phyloP scores from a whole-genome alignment of 1,140 invertebrate genomes.

The Magallana gigas region DNA sequence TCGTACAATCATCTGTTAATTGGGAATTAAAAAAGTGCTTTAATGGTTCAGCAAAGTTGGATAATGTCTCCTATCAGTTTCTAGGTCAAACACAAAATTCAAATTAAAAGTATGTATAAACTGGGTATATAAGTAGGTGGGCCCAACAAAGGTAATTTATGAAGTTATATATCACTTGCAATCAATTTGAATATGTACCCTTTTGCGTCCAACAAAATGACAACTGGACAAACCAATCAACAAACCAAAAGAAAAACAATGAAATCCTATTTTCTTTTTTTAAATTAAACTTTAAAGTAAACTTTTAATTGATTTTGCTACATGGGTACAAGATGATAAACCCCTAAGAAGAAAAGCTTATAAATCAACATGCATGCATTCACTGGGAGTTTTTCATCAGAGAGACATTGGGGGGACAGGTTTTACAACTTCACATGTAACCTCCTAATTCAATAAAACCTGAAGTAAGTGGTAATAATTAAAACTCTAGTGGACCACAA shows the following conservation, averaged over 20 bases:
- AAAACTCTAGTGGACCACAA: constrained; percentile 12
- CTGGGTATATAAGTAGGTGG: constrained; percentile 5
- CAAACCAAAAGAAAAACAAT: not conserved
- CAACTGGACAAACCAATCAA: not conserved
- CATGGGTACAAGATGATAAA: not conserved
- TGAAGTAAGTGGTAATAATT: constrained; percentile 22
- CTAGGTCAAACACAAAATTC: constrained; percentile 26
- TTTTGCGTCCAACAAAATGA: not conserved
- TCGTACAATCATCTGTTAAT: constrained; percentile 42
- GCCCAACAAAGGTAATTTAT: constrained; percentile 4
- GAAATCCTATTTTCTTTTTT: not conserved
- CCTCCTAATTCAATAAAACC: constrained; percentile 34
- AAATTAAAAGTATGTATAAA: constrained; percentile 28
- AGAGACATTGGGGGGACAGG: constrained; percentile 4
- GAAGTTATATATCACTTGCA: not conserved
- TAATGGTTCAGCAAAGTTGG: constrained; percentile 35
- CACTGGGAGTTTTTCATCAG: not conserved
- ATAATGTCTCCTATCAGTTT: constrained; percentile 40
- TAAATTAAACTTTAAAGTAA: not conserved
- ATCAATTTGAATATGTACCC: not conserved
- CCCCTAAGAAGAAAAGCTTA: not conserved
- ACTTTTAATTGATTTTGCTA: not conserved
- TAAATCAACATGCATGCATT: not conserved
- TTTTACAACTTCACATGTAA: constrained; percentile 38
- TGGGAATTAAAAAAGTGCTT: constrained; percentile 45